Percentiles rank a stretch among this genome's conserved stretches.
These are phyloP conservation scores for Peromyscus aztecus DNA, from an alignment of 2,797 vertebrate species.

Conservation along the genomic window DNA sequence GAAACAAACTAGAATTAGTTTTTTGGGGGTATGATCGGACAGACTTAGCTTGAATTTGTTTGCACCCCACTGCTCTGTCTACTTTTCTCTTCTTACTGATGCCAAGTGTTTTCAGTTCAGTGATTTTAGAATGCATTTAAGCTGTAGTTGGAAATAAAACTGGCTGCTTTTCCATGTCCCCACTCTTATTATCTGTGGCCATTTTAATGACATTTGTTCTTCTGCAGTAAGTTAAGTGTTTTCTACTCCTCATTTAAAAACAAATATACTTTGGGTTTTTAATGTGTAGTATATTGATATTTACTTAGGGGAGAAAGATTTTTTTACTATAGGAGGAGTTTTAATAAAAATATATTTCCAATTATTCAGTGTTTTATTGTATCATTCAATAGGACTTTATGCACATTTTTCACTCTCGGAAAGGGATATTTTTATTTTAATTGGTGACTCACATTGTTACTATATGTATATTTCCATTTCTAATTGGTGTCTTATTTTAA, in stretches of 20 bases:
- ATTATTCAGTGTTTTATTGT: not conserved
- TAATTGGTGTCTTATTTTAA: not conserved
- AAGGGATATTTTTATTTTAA: not conserved
- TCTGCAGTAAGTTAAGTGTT: not conserved
- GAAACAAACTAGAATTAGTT: conserved; percentile 42
- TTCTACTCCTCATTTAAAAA: not conserved
- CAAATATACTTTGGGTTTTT: not conserved
- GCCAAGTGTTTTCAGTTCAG: conserved; percentile 13
- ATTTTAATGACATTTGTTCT: conserved; percentile 42
- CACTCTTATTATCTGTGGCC: not conserved
- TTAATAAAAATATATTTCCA: not conserved
- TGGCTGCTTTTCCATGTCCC: too few relatives aligned
- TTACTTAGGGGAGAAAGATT: not conserved
- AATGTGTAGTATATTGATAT: not conserved
- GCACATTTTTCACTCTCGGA: not conserved
- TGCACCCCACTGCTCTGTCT: not conserved
- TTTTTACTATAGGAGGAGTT: not conserved
- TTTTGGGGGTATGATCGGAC: not conserved
- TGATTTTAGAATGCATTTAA: not conserved
- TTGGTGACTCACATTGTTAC: not conserved
- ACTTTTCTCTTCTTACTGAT: not conserved
- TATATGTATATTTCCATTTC: not conserved
- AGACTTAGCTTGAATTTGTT: not conserved
- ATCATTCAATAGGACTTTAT: not conserved
- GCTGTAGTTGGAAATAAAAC: not conserved